Evolutionary conservation across 1,140 invertebrate species (phyloP).

Genomic region (Papilio dardanus): DNA sequence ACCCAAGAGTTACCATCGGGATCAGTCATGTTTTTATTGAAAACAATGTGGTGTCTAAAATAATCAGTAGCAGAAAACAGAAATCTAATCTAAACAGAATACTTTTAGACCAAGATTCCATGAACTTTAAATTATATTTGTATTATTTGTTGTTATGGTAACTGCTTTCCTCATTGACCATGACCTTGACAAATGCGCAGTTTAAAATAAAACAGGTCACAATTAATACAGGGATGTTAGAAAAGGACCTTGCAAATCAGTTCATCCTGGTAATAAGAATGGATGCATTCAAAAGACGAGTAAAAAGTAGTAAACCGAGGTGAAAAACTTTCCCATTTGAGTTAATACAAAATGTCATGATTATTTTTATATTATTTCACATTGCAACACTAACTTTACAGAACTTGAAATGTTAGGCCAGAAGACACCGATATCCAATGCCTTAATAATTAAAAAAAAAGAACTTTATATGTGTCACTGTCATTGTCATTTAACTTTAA

Average conservation of each 20-base stretch:
- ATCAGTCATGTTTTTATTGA: conserved; percentile 59
- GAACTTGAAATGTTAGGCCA: background rate
- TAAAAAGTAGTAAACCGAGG: background rate
- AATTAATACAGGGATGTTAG: background rate
- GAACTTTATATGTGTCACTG: background rate
- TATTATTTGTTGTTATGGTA: conserved; percentile 55
- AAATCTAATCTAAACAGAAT: background rate
- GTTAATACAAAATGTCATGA: background rate
- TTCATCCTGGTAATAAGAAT: background rate
- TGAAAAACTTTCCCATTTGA: background rate
- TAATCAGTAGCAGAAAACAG: conserved; percentile 13
- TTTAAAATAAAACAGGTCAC: background rate
- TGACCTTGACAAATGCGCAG: conserved; percentile 31
- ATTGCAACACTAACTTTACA: background rate
- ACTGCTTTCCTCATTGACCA: conserved; percentile 39
- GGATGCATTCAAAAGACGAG: background rate
- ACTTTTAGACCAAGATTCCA: background rate
- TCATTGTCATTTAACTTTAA: background rate
- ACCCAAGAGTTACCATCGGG: conserved; percentile 91
- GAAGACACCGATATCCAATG: too few species aligned
- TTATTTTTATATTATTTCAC: background rate
- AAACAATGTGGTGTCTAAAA: conserved; percentile 14
- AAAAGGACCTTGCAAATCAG: background rate
- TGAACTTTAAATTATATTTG: conserved; percentile 43
- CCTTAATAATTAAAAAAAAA: too few species aligned